These are phyloP conservation scores for Andrena fulva DNA, from an alignment of 2,888 invertebrate genomes.

Conservation along the genomic window DNA sequence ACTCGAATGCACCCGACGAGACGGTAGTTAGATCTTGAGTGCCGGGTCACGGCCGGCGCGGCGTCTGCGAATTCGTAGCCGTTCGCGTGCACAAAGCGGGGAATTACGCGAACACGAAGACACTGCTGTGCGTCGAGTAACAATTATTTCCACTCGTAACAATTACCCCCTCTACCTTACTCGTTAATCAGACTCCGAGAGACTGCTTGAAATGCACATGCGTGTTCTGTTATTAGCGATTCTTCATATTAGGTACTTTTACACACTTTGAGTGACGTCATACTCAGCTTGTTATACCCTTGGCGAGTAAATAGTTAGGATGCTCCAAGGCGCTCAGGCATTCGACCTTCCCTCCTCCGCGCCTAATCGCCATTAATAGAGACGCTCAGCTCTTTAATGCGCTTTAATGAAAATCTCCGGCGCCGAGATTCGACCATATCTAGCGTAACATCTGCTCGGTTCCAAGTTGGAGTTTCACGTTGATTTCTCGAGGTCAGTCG, in stretches of 20 bases:
- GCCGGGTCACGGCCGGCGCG: neutral
- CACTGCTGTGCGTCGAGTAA: neutral
- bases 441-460: conserved; percentile 17
- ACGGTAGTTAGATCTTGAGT: conserved; percentile 18
- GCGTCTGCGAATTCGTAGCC: conserved; percentile 7
- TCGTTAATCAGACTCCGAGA: too few relatives aligned
- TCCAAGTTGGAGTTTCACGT: conserved; percentile 17
- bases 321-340: too few relatives aligned
- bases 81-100: neutral
- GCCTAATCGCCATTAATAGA: neutral
- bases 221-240: too few relatives aligned
- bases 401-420: neutral
- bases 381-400: neutral
- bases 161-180: neutral
- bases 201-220: too few relatives aligned
- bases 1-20: conserved; percentile 36
- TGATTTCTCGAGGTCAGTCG: conserved; percentile 50
- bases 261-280: too few relatives aligned
- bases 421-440: conserved; percentile 8
- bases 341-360: too few relatives aligned
- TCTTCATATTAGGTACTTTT: too few relatives aligned
- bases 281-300: too few relatives aligned
- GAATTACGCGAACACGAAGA: neutral
- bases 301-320: too few relatives aligned
- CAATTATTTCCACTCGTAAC: neutral